These are phyloP conservation scores for Biston betularia DNA, from an alignment of 2,888 invertebrate species.

Conservation along the genomic window DNA sequence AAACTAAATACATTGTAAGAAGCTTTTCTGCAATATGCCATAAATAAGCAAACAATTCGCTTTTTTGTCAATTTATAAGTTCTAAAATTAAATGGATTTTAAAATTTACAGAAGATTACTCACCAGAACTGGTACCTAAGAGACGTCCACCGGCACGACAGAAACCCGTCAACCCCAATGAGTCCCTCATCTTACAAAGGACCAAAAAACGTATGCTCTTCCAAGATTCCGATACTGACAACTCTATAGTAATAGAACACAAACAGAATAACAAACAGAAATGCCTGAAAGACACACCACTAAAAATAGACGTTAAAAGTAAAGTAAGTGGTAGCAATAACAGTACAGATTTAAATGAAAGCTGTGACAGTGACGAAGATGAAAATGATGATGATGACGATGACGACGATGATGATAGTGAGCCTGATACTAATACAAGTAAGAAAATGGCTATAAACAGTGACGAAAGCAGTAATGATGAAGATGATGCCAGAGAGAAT, in stretches of 20 bases:
- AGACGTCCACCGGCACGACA: constrained; percentile 47
- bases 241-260: constrained; percentile 73
- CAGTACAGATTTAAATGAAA: constrained; percentile 36
- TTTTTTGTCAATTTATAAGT: too few relatives aligned
- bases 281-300: constrained; percentile 74
- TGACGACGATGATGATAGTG: constrained; percentile 8
- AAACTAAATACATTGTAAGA: too few relatives aligned
- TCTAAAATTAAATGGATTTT: neutral
- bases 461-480: constrained; percentile 9
- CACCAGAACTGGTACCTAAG: constrained; percentile 73
- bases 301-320: constrained; percentile 55
- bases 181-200: constrained; percentile 59
- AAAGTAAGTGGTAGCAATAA: constrained; percentile 6
- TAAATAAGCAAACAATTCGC: too few relatives aligned
- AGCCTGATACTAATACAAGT: constrained; percentile 11
- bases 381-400: constrained; percentile 22
- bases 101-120: constrained; percentile 55
- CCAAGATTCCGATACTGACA: constrained; percentile 76
- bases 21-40: too few relatives aligned
- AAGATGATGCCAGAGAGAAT: neutral
- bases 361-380: constrained; percentile 12
- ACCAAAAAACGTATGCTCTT: constrained; percentile 72
- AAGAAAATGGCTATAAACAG: constrained; percentile 14
- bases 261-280: constrained; percentile 64
- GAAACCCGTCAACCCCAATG: constrained; percentile 49